Evolutionary conservation across 2,797 vertebrate genomes (phyloP), one percentile per base, ranked within the genome.

Genomic region (Prionace glauca): DNA sequence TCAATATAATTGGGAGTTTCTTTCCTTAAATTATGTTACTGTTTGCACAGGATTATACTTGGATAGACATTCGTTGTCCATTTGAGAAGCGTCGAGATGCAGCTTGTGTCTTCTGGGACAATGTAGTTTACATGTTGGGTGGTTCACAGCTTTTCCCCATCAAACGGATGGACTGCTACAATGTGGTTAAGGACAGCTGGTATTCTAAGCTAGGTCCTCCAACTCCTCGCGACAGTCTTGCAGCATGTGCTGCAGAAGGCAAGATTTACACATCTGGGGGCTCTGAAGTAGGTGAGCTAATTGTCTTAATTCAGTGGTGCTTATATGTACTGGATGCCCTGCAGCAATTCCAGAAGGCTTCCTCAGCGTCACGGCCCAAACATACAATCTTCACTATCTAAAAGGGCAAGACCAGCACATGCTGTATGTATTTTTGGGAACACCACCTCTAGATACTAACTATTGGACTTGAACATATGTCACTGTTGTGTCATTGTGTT

Each of bases 121-220:
- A 99, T 29, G 99, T 99, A 96, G 99, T 99, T 95, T 99, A 99
- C 97, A 99, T 99, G 97, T 98, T 99, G 97, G 99, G 99, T 72
- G 99, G 99, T 96, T 99, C 99, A 32, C 99, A 99, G 97, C 98
- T 99, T 96, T 99, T 99, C 96, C 99, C 99, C 94, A 99, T 99
- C 97, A 99, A 99, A 96, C 98, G 99, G 96, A 99, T 99, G 99
- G 99, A 99, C 97, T 99, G 99, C 97, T 99, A 99, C 97, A 99
- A 99, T 69, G 99, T 99, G 92, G 98, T 99, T 96, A 99, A 99
- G 97, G 99, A 99, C 97, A 99, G 99, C 97, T 99, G 99, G 99
- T 99, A 99, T 97, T 99, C 99, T 96, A 99, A 99, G 97, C 98
- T 99, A 96, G 99, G 99, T 22, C 99, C 99, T 60, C 98, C 99